Evolutionary conservation across 2,113 vertebrate genomes (phyloP).

Genomic region (Cathartes aura): DNA sequence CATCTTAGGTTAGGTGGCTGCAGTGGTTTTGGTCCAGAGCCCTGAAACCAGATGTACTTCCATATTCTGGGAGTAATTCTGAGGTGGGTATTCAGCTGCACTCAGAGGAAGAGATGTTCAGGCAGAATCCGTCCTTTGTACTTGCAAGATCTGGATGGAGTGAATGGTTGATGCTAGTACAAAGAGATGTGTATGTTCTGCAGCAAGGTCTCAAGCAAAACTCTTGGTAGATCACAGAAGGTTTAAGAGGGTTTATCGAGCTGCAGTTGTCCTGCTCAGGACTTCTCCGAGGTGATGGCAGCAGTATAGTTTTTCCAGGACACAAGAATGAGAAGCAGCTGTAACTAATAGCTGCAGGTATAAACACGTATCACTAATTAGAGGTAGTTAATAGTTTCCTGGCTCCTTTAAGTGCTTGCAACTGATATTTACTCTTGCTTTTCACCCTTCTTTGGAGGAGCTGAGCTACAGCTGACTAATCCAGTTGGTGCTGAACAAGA

Average conservation of each 20-base stretch:
- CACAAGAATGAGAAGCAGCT: not conserved
- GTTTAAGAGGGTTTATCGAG: not conserved
- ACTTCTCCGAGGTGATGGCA: not conserved
- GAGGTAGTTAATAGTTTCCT: conserved; percentile 9
- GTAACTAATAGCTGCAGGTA: not conserved
- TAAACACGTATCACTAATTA: not conserved
- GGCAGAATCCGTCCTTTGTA: not conserved
- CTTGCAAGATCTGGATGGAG: not conserved
- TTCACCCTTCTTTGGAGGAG: not conserved
- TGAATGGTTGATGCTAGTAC: not conserved
- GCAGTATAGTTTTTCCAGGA: not conserved
- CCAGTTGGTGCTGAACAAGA: not conserved
- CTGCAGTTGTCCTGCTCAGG: not conserved
- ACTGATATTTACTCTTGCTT: not conserved
- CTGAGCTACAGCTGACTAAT: not conserved
- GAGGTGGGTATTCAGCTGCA: not conserved
- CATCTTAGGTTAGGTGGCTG: not conserved
- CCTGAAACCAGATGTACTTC: not conserved
- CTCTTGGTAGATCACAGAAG: not conserved
- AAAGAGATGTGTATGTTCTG: not conserved
- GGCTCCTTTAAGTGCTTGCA: not conserved
- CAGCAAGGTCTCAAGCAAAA: not conserved
- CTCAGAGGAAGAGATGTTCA: not conserved
- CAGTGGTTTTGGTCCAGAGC: not conserved
- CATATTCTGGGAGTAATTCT: not conserved